Evolutionary conservation across 2,113 vertebrate genomes (phyloP).

Genomic region (Mustelus asterias): DNA sequence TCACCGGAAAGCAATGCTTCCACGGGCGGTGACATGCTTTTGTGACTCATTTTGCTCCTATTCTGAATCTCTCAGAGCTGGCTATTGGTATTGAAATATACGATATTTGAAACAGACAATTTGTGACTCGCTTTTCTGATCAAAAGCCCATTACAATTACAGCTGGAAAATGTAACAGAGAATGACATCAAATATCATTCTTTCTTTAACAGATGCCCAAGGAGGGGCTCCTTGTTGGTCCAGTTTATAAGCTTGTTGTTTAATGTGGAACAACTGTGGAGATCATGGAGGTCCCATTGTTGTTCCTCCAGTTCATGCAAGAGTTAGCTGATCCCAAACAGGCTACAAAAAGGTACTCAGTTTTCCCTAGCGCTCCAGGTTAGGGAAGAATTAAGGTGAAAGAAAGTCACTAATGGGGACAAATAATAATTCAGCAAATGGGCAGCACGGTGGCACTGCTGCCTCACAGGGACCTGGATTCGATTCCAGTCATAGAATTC

Average conservation of each 20-base stretch:
- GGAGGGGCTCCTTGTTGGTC: neutral
- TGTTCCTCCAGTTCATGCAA: neutral
- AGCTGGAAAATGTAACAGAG: neutral
- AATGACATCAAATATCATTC: neutral
- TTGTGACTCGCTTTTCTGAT: neutral
- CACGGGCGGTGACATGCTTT: neutral
- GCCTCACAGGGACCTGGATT: too few species aligned
- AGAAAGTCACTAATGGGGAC: neutral
- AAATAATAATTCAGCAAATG: neutral
- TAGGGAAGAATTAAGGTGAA: neutral
- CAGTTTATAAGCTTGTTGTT: neutral
- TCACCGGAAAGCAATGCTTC: neutral
- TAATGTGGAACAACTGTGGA: neutral
- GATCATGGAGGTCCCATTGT: neutral
- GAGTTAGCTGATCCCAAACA: neutral
- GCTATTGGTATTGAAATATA: neutral
- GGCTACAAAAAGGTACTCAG: neutral
- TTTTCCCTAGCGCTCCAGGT: neutral
- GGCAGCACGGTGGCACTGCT: too few species aligned
- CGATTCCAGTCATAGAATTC: too few species aligned
- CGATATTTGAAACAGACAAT: neutral
- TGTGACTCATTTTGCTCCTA: too few species aligned
- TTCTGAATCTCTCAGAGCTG: neutral
- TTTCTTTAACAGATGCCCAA: neutral
- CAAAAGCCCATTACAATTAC: neutral